These are phyloP conservation scores for Arion vulgaris DNA, from an alignment of 1,140 invertebrate genomes.

Conservation along the genomic window DNA sequence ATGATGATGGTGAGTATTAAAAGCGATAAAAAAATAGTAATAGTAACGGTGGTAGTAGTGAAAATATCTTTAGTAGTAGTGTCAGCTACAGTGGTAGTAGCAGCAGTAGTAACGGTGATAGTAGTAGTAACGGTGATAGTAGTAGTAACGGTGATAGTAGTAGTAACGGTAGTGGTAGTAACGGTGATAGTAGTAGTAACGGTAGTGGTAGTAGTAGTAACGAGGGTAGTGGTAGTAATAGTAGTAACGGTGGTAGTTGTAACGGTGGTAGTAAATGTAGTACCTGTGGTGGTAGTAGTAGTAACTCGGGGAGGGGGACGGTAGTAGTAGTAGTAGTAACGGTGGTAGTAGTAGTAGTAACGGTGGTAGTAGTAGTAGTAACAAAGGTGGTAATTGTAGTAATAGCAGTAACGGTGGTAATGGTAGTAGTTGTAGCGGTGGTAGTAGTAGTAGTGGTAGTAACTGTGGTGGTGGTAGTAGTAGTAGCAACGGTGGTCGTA, in stretches of 20 bases:
- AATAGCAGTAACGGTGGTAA: not conserved
- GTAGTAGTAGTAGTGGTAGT: constrained; percentile 3
- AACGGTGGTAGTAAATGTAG: constrained; percentile 23
- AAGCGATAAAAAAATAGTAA: constrained; percentile 15
- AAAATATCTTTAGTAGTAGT: constrained; percentile 22
- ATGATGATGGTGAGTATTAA: too few relatives aligned
- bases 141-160: constrained; percentile 34
- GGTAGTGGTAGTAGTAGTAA: constrained; percentile 29
- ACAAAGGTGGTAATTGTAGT: not conserved
- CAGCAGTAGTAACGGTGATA: constrained; percentile 29
- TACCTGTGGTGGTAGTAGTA: not conserved
- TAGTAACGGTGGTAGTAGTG: constrained; percentile 21
- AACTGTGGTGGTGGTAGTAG: not conserved
- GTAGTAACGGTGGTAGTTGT: constrained; percentile 24
- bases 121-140: constrained; percentile 24
- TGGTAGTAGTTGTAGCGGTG: too few relatives aligned
- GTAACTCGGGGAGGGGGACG: too few relatives aligned
- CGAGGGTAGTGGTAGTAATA: constrained; percentile 30
- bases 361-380: constrained; percentile 6
- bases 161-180: constrained; percentile 23
- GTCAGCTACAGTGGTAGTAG: constrained; percentile 20
- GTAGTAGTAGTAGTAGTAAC: constrained; percentile 17
- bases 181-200: not conserved
- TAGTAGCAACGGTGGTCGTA: too few relatives aligned
- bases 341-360: not conserved